phyloP scores from a whole-genome alignment of 2,113 vertebrate genomes.

The Zapornia atra region DNA sequence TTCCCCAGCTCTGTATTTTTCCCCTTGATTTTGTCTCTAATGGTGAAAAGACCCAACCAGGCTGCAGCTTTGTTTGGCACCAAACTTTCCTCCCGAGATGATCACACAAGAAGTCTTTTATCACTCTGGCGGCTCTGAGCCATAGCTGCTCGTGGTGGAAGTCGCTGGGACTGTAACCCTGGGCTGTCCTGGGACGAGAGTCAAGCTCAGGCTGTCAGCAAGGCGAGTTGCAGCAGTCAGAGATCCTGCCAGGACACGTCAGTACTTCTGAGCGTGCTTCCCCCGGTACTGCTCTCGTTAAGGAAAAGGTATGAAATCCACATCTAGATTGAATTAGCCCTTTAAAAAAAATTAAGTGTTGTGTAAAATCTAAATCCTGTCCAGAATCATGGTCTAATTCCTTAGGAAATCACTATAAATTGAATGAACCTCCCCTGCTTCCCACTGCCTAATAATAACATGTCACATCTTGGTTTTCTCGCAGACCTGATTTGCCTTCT shows the following conservation, averaged over 20 bases:
- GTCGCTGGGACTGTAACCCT: background rate
- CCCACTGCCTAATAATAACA: background rate
- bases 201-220: slow-evolving; percentile 17
- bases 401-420: slow-evolving; percentile 2
- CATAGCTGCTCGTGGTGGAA: slow-evolving; percentile 48
- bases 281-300: background rate
- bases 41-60: slow-evolving; percentile 22
- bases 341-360: background rate
- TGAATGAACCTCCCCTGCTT: background rate
- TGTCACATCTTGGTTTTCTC: background rate
- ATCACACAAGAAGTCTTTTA: slow-evolving; percentile 55
- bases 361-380: slow-evolving; percentile 4
- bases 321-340: background rate
- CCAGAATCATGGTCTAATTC: background rate
- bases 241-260: slow-evolving; percentile 40
- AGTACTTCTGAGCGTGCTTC: slow-evolving; percentile 13
- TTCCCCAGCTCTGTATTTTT: background rate
- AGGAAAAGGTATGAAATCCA: slow-evolving; percentile 58
- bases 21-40: slow-evolving; percentile 17
- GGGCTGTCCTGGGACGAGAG: background rate
- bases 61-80: slow-evolving; percentile 56
- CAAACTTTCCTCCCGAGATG: slow-evolving; percentile 33
- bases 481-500: background rate
- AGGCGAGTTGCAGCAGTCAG: background rate
- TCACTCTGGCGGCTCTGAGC: background rate